phyloP scores from a whole-genome alignment of 1,140 invertebrate genomes.

The Colletes gigas region DNA sequence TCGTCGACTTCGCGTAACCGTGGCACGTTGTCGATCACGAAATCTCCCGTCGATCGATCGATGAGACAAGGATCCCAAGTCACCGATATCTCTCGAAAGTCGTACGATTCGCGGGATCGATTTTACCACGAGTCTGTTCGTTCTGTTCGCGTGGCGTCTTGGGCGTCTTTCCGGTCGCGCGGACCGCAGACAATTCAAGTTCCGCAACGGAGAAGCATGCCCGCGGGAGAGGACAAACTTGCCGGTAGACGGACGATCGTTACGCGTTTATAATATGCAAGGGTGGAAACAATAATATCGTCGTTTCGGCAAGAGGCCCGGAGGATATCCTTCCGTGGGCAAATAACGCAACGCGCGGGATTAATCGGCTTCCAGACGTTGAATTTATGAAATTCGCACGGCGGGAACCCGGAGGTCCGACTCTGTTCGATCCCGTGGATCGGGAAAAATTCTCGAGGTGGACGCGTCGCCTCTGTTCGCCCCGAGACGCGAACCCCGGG shows the following conservation, averaged over 20 bases:
- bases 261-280: conserved; percentile 78
- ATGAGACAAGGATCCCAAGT: neutral
- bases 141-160: neutral
- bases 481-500: conserved; percentile 58
- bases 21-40: neutral
- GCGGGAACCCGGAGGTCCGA: neutral
- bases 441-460: neutral
- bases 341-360: conserved; percentile 77
- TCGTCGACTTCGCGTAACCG: conserved; percentile 46
- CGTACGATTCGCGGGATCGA: too few species aligned
- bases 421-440: neutral
- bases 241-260: conserved; percentile 73
- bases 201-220: conserved; percentile 57
- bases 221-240: conserved; percentile 75
- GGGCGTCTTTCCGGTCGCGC: neutral
- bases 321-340: conserved; percentile 65
- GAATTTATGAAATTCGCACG: conserved; percentile 73
- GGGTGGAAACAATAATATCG: conserved; percentile 81
- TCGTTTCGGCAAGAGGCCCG: conserved; percentile 53
- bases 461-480: neutral
- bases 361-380: conserved; percentile 75
- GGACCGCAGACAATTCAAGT: conserved; percentile 57
- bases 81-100: neutral
- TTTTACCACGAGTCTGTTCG: neutral
- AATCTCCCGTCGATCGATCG: neutral